Evolutionary conservation across 2,113 vertebrate genomes (phyloP), one percentile per base, ranked within the genome.

Genomic region (Mustela lutreola): DNA sequence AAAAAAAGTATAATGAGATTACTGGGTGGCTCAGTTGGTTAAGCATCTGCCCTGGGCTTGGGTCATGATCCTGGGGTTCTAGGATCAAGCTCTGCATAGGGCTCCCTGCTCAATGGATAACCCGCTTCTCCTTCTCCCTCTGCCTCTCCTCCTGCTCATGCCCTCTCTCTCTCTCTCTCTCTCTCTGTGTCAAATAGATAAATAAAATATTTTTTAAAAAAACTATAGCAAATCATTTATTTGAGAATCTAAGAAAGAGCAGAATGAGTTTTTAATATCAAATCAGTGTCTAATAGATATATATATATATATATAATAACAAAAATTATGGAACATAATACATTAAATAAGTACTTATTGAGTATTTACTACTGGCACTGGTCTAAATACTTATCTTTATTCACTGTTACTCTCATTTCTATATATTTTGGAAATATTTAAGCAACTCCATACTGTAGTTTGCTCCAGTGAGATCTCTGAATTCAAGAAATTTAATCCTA

Each of bases 391-490:
- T 28, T 73, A 70, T 3, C 9, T 88, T 83, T 24, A 75, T 70
- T 50, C n/a, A 22, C 65, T 36, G 1, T 71, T 78, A 48, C 14
- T 39, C 11, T 88, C 11, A 39, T 80, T 88, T 63, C 22, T 16
- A 89, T 48, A 33, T 39, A 62, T n/a, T 87, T 83, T 60, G 48
- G n/a, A 93, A 91, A 73, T 73, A 42, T 87, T 87, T 60, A 60
- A 48, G 4, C 5, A 83, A 39, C 9, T 60, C 24, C 39, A 14
- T 71, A 12, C 10, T 96, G 6, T 80, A 60, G 39, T 80, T 86
- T 94, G 2, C 19, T 48, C 70, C 24, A 89, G 0, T 67, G 62
- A 19, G 7, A n/a, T 71, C 14, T 83, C 28, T 79, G 11, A 96
- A 24, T 88, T 65, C 16, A 95, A 76, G 39, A 4, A 62, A 58